Conservation (phyloP, 2,797 vertebrate species). For the Pogonophryne albipinna region DNA sequence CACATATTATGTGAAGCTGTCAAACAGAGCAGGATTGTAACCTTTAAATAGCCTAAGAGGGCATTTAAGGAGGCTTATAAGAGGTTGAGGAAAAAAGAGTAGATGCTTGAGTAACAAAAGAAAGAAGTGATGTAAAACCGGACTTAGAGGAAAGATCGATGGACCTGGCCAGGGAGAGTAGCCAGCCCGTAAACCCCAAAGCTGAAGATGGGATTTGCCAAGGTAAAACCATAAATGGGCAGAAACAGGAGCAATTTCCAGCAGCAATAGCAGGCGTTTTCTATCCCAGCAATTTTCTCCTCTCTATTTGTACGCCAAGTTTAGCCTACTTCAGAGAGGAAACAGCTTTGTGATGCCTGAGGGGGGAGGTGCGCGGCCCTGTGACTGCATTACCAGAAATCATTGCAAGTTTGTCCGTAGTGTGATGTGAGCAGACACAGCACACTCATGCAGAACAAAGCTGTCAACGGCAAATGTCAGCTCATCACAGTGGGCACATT, state of each 20-base stretch:
- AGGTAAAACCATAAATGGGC: conserved; percentile 16
- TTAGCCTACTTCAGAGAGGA: conserved; percentile 8
- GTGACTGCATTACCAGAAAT: conserved; percentile 40
- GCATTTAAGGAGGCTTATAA: conserved; percentile 4
- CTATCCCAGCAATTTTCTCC: neutral
- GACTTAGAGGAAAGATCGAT: conserved; percentile 28
- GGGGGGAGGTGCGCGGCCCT: neutral
- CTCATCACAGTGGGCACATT: conserved; percentile 41
- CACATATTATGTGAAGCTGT: conserved; percentile 8
- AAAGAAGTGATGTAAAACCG: conserved; percentile 24
- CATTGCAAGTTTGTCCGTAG: conserved; percentile 15
- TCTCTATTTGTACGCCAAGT: conserved; percentile 37
- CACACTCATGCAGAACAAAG: conserved; percentile 56
- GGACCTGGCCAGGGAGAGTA: conserved; percentile 32
- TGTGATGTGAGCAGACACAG: conserved; percentile 36
- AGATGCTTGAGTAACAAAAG: conserved; percentile 3
- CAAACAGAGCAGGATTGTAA: neutral
- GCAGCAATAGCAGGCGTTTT: conserved; percentile 5
- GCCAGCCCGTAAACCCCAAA: conserved; percentile 37
- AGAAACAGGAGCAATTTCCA: conserved; percentile 17
- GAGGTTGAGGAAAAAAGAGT: neutral
- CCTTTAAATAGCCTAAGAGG: neutral
- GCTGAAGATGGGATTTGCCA: conserved; percentile 29
- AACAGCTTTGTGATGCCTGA: conserved; percentile 22
- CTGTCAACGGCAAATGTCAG: conserved; percentile 49